Evolutionary conservation across 2,888 invertebrate genomes (phyloP).

Genomic region (Netelia virgata): DNA sequence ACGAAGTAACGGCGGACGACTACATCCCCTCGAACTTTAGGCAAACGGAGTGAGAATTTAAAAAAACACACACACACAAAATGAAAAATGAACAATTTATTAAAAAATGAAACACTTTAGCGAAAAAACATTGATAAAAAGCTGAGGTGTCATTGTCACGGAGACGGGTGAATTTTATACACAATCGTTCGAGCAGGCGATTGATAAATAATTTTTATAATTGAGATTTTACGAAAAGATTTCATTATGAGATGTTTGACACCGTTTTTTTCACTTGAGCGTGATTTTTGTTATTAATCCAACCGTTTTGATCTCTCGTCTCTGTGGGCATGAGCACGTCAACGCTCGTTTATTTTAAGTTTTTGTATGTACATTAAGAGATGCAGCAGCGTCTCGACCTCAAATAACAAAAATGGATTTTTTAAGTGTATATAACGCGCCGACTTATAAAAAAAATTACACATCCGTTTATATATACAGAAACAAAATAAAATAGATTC

Average conservation of each 20-base stretch:
- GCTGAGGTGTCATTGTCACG: background rate
- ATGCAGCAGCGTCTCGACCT: no score
- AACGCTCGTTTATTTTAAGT: conserved; percentile 20
- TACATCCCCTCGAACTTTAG: conserved; percentile 69
- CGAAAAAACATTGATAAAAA: background rate
- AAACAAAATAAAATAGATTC: conserved; percentile 2
- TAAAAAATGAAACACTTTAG: conserved; percentile 33
- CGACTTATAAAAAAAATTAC: background rate
- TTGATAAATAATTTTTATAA: background rate
- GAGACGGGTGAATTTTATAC: conserved; percentile 22
- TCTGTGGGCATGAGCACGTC: background rate
- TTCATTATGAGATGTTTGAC: background rate
- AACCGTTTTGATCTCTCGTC: background rate
- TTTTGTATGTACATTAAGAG: conserved; percentile 30
- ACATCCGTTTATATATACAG: conserved; percentile 19
- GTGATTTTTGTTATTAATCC: background rate
- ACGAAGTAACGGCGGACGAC: conserved; percentile 71
- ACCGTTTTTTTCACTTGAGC: background rate
- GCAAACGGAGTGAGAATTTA: conserved; percentile 29
- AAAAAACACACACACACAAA: background rate
- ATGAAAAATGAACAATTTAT: conserved; percentile 10
- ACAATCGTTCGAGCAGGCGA: background rate
- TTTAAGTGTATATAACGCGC: background rate
- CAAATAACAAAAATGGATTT: no score
- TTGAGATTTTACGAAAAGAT: background rate